Evolutionary conservation across 1,140 invertebrate species (phyloP).

Genomic region (Cydia pomonella): DNA sequence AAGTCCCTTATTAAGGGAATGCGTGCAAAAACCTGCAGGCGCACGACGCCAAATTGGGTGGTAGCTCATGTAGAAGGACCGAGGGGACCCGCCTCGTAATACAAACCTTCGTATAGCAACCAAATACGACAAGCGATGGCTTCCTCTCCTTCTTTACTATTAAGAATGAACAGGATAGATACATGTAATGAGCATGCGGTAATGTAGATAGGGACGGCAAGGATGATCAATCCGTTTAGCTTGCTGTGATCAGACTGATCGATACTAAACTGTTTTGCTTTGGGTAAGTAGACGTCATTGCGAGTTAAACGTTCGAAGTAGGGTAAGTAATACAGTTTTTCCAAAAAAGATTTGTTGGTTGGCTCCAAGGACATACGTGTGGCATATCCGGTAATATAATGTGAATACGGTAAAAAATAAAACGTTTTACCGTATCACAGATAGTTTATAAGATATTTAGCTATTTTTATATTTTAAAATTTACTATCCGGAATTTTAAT

Average conservation of each 20-base stretch:
- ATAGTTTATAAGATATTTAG: too few species aligned
- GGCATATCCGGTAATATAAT: not conserved
- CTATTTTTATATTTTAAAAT: too few species aligned
- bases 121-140: not conserved
- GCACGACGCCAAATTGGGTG: slow-evolving; percentile 45
- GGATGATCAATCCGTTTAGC: slow-evolving; percentile 46
- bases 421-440: not conserved
- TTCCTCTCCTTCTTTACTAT: not conserved
- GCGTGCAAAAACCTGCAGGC: slow-evolving; percentile 47
- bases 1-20: slow-evolving; percentile 42
- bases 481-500: not conserved
- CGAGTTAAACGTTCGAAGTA: slow-evolving; percentile 8
- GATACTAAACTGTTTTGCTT: slow-evolving; percentile 39
- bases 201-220: not conserved
- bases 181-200: not conserved
- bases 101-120: not conserved
- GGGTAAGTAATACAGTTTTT: not conserved
- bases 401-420: too few species aligned
- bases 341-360: not conserved
- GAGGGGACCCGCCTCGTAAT: slow-evolving; percentile 35
- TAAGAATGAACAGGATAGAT: slow-evolving; percentile 8
- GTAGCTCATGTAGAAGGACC: slow-evolving; percentile 43
- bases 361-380: not conserved
- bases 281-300: slow-evolving; percentile 24
- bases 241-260: slow-evolving; percentile 35